Base-by-base conservation (phyloP, 2,888 invertebrate genomes). In the Celastrina argiolus region DNA sequence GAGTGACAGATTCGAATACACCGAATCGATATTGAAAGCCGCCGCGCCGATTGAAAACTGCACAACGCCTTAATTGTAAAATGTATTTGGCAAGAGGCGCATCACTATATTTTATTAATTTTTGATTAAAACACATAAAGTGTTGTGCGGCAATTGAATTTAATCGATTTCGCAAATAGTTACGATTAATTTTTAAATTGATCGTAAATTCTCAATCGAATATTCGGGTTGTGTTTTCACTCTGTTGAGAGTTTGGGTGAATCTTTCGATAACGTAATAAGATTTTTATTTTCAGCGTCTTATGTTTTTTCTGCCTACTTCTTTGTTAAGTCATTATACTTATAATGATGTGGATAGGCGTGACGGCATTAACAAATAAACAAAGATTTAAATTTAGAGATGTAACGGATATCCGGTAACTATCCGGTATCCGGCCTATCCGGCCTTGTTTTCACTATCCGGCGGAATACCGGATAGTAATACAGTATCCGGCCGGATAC, bases 11-110 rank as follows among this genome's bases (percentile, higher is more conserved):
- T 39, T 39, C 36, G 36, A 36, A 61, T 61, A 61, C 16, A 61
- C 36, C 14, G 61, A 61, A 59, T 61, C 59, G 59, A 59, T 61
- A 36, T 61, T 61, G 61, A 61, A 61, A 61, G 18, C 10, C 10
- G 61, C 61, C 61, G 73, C n/a, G 78, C 74, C 82, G 81, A 84
- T 86, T 83, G 77, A 76, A 77, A 79, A 82, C 81, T 77, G 73
- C 77, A 80, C 78, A 77, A 75, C 70, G 65, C 69, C 45, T 75
- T 75, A 75, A 76, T 77, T 76, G 76, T 77, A 74, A 72, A 74
- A 79, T 78, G 75, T 79, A 68, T 65, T 76, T 79, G 75, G 71
- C 70, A 69, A 65, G 66, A 68, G 67, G 68, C 68, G 70, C 75
- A 79, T 77, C 72, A 66, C 69, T 68, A 71, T 70, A 69, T 69